Evolutionary conservation across 2,113 vertebrate genomes (phyloP), one percentile per base, ranked within the genome.

Genomic region (Cichladusa arquata): DNA sequence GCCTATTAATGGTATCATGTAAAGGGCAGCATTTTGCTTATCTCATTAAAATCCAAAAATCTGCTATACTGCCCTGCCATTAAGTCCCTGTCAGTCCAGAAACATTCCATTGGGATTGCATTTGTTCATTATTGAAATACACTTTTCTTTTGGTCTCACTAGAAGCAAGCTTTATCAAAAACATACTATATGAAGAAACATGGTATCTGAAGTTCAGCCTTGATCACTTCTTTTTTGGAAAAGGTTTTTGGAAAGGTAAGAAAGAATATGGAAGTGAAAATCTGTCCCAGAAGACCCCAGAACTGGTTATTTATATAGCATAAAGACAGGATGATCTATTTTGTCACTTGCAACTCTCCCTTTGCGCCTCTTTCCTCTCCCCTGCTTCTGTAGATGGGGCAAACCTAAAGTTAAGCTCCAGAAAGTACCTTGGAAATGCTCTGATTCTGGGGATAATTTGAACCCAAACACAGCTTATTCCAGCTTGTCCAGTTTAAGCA

Each of bases 31-130:
- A 60, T 71, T 92, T 86, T 51, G 61, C 73, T 79, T 76, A 54
- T 82, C 40, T 92, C 87, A 88, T 88, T 96, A 93, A 95, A 94
- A 91, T 80, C 34, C 76, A 93, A 64, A 48, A 66, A 92, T 88
- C 17, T 40, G 50, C 69, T 86, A 77, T 4, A 6, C 61, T 88
- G 61, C 42, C 65, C 19, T 45, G 47, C 62, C 60, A 89, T 79
- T 87, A 90, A 73, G 87, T 28, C 36, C 42, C 42, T 45, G 61
- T 31, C 48, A 61, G 29, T 42, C 31, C 36, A 81, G 67, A 18
- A 81, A 24, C 29, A 58, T 78, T 89, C 48, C 25, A 53, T 54
- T 80, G 74, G 25, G 31, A 60, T 31, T 78, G 31, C 64, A 86
- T 80, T 83, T 64, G 25, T 60, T 90, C 33, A 47, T 70, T 60